Evolutionary conservation across 2,113 vertebrate species (phyloP), one percentile per base, ranked within the genome.

Genomic region (Xyrauchen texanus): DNA sequence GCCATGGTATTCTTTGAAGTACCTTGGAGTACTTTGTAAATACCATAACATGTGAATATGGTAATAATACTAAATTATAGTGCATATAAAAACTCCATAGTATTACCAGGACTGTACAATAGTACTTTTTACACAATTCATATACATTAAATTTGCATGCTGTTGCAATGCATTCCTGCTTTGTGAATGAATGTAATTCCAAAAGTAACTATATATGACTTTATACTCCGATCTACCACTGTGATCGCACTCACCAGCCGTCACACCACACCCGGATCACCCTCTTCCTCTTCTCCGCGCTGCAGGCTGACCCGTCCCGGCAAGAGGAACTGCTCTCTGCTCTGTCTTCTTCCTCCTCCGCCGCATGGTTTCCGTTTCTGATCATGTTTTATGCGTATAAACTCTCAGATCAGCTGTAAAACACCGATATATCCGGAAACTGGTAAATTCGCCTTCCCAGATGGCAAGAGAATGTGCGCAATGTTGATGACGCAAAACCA

Each of bases 221-320:
- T 34, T 34, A 34, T 34, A 34, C 21, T 34, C 21, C 21, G 21
- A 34, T 34, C 21, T 34, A 7, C 7, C 11, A 9, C 8, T 12
- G 51, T 63, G 49, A 69, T 49, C n/a, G 16, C 63, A 90, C 95
- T 94, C 91, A 97, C 96, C 96, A 98, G 57, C 97, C 97, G 57
- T 98, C 96, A 79, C 97, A 98, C 97, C 97, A 98, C 82, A 98
- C 88, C 72, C 96, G 93, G 10, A 96, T 94, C 0, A 89, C 63
- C 4, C 93, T 85, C 80, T 90, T 92, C 76, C 92, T 88, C 63
- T 93, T 94, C 86, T 93, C 86, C 8, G 90, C 87, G 71, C 87
- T 89, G 61, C 89, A 84, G n/a, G 3, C 65, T 3, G 13, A 58
- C 55, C 5, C 13, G 6, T 5, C 55, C 13, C 77, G 80, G 4